phyloP scores from a whole-genome alignment of 2,888 invertebrate species.

The Chrysolina oricalcia region DNA sequence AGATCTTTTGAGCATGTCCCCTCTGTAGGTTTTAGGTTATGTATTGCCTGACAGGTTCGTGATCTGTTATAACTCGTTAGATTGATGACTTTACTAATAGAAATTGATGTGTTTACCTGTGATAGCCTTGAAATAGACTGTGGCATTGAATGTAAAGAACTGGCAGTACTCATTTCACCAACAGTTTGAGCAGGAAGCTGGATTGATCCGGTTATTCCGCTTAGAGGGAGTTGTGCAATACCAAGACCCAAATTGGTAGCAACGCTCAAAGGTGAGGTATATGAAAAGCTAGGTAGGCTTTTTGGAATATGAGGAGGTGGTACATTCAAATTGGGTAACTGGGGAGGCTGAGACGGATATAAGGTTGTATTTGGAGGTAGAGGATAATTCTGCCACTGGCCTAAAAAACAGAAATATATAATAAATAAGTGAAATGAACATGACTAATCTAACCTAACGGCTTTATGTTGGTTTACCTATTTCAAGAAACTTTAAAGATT shows the following conservation, averaged over 20 bases:
- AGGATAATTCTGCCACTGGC: constrained; percentile 60
- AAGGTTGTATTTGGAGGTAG: constrained; percentile 46
- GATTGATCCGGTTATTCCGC: constrained; percentile 2
- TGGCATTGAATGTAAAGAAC: constrained; percentile 15
- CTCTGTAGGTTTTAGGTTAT: too few species aligned
- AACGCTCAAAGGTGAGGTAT: constrained; percentile 16
- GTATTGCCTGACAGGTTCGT: too few species aligned
- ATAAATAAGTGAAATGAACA: neutral
- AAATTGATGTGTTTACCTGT: too few species aligned
- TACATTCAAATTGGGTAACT: constrained; percentile 49
- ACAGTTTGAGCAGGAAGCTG: constrained; percentile 23
- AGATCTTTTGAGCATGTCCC: too few species aligned
- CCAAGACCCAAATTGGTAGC: constrained; percentile 16
- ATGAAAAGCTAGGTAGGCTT: constrained; percentile 37
- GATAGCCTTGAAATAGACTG: constrained; percentile 35
- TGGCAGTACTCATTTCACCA: constrained; percentile 16
- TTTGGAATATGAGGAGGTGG: constrained; percentile 49
- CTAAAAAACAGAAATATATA: constrained; percentile 33
- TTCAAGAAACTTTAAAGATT: too few species aligned
- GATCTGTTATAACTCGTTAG: too few species aligned
- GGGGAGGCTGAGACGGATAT: constrained; percentile 39
- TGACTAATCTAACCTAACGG: too few species aligned
- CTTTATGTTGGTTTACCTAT: too few species aligned
- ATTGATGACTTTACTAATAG: too few species aligned
- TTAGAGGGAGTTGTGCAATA: constrained; percentile 20